Percentiles rank a stretch among this genome's conserved stretches.
Evolutionary conservation across 2,888 invertebrate genomes (phyloP).

Genomic region (Dioctria linearis): DNA sequence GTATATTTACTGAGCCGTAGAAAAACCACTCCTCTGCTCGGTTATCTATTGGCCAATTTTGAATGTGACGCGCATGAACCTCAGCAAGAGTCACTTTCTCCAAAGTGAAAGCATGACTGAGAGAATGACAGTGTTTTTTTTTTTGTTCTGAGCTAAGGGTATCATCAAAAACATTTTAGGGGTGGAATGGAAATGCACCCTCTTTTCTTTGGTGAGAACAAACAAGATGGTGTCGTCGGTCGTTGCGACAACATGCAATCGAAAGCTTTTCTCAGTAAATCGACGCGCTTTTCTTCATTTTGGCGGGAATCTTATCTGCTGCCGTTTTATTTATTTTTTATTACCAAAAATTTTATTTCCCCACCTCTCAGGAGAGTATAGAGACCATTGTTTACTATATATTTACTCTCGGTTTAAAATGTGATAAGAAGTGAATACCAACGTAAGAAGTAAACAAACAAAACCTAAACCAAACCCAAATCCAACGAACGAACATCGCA

Average conservation of each 20-base stretch:
- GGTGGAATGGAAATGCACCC: conserved; percentile 1
- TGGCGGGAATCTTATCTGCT: conserved; percentile 22
- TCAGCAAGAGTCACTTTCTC: conserved; percentile 43
- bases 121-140: not conserved
- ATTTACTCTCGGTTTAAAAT: conserved; percentile 2
- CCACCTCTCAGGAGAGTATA: not conserved
- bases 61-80: conserved; percentile 56
- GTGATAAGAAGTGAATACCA: conserved; percentile 23
- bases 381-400: not conserved
- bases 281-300: conserved; percentile 1
- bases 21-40: conserved; percentile 59
- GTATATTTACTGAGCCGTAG: conserved; percentile 44
- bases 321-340: not conserved
- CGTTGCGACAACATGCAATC: not conserved
- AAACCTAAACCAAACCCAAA: conserved; percentile 31
- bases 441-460: conserved; percentile 29
- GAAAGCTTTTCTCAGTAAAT: not conserved
- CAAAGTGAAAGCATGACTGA: conserved; percentile 35
- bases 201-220: not conserved
- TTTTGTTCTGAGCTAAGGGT: not conserved
- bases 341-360: not conserved
- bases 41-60: conserved; percentile 57
- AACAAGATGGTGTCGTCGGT: conserved; percentile 27
- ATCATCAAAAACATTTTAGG: not conserved
- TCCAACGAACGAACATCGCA: not conserved